phyloP scores from a whole-genome alignment of 2,888 invertebrate genomes.

The Andrena praecox region DNA sequence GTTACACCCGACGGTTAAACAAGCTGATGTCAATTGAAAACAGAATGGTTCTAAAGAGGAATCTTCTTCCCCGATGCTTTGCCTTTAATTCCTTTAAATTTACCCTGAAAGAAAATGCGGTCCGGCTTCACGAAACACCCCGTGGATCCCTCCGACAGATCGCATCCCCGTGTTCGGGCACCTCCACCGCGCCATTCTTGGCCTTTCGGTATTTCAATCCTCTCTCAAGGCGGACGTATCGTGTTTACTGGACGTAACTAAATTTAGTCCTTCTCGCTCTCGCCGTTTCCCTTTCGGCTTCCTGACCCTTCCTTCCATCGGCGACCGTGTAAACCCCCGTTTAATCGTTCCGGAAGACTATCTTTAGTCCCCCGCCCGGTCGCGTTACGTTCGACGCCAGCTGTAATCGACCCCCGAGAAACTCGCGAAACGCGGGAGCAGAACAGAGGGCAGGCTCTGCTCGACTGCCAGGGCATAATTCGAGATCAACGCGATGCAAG shows the following conservation, averaged over 20 bases:
- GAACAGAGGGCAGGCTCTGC: neutral
- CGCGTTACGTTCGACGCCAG: neutral
- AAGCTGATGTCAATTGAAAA: neutral
- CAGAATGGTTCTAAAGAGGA: no score
- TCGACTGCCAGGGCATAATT: neutral
- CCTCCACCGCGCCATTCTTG: constrained; percentile 42
- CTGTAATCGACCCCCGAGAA: neutral
- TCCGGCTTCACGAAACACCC: no score
- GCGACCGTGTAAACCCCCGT: constrained; percentile 8
- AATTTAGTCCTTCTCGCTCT: constrained; percentile 73
- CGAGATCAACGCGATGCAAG: neutral
- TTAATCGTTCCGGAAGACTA: constrained; percentile 45
- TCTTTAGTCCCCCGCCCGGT: constrained; percentile 39
- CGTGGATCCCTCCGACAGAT: no score
- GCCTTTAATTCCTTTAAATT: no score
- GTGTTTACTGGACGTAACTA: constrained; percentile 74
- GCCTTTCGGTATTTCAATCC: constrained; percentile 44
- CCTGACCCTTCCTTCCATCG: constrained; percentile 54
- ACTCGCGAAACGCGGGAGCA: neutral
- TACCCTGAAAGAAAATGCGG: no score
- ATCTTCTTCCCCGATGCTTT: no score
- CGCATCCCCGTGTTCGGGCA: no score
- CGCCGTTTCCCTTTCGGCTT: constrained; percentile 58
- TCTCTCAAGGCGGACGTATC: constrained; percentile 36
- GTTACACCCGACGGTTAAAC: neutral